Percentiles rank a stretch among this genome's conserved stretches.
Conservation (phyloP, 2,113 vertebrate genomes). For the Bothrops jararaca region DNA sequence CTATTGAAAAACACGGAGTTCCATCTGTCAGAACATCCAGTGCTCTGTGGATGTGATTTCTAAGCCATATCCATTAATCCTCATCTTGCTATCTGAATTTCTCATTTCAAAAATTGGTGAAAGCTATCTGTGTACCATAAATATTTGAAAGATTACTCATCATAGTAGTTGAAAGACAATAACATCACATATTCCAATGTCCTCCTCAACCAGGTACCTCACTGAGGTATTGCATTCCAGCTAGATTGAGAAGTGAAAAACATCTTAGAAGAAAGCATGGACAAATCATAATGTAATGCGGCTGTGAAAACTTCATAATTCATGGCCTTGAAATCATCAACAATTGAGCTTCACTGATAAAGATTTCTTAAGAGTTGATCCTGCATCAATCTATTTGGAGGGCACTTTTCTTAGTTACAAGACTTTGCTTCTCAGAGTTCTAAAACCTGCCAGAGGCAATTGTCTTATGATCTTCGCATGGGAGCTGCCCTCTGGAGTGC, state of each 20-base stretch:
- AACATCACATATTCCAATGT: not conserved
- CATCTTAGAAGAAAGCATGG: not conserved
- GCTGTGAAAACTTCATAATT: not conserved
- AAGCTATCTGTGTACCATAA: not conserved
- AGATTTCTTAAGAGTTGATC: not conserved
- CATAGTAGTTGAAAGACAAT: not conserved
- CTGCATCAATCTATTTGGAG: not conserved
- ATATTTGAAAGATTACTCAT: not conserved
- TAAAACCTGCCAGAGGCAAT: not conserved
- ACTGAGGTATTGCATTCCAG: not conserved
- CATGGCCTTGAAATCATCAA: not conserved
- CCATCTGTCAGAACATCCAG: not conserved
- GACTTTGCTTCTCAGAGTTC: not conserved
- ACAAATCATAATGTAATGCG: not conserved
- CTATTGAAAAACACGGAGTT: not conserved
- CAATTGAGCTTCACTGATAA: not conserved
- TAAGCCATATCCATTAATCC: not conserved
- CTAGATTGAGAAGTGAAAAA: not conserved
- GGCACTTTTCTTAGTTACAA: not conserved
- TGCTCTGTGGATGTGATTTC: not conserved
- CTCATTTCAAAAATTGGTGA: not conserved
- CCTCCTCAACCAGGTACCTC: not conserved
- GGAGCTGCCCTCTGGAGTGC: not conserved
- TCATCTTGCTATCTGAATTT: no score
- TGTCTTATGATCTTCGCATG: not conserved